Evolutionary conservation across 2,888 invertebrate species (phyloP), one percentile per base, ranked within the genome.

Genomic region (Merodon equestris): DNA sequence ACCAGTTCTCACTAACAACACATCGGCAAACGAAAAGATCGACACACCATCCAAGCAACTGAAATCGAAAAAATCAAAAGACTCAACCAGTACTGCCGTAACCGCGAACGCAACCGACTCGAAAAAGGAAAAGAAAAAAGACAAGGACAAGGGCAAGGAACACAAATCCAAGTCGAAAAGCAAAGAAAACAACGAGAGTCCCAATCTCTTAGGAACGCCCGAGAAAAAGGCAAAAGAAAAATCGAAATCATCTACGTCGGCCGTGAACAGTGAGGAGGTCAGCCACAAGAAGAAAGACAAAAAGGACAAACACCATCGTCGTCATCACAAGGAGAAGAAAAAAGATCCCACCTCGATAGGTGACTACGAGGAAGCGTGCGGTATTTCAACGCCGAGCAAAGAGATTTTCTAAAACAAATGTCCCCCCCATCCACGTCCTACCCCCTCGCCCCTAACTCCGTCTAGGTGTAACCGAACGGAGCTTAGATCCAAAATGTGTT

Each of bases 351-450:
- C 64, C 1, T 91, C 57, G 19, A 92, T 93, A 86, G 90, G 91
- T 36, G 96, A 94, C 57, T 97, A 97, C 86, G 97, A 97, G 88
- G 96, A 96, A 90, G 94, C 97, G 42, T 91, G 94, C 84, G 97
- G 96, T 81, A 96, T 97, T 86, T 96, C 96, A 51, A 97, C 96
- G 42, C 96, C 97, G 10, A 96, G 96, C 85, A 96, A 97, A 90
- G 95, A 96, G 89, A 93, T 95, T 85, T 89, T 91, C 87, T 91
- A 91, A 85, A 42, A 17, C n/a, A 57, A 48, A 40, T 14, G 48
- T 19, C 53, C 3, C 7, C 27, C 27, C 2, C 7, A 27, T 27
- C 2, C 27, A 27, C 27, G 7, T 7, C 27, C 27, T 27, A 2
- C 7, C 27, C 27, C 27, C 27, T 27, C 2, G 3, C 27, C 27